Evolutionary conservation across 2,888 invertebrate species (phyloP).

Genomic region (Molorchus minor): DNA sequence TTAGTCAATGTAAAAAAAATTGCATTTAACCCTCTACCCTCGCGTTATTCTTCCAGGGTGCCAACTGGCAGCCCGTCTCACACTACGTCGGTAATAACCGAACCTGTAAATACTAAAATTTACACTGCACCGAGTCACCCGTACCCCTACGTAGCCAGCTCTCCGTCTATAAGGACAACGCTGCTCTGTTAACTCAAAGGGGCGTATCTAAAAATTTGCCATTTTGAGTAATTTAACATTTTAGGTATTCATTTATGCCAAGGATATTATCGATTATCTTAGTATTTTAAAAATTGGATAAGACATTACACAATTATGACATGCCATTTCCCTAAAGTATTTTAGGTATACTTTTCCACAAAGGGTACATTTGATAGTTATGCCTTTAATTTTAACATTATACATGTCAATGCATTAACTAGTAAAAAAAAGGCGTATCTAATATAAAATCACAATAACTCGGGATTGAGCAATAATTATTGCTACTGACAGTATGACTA

Average conservation of each 20-base stretch:
- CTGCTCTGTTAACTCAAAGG: conserved; percentile 6
- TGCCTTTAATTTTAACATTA: conserved; percentile 6
- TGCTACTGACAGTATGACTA: no score
- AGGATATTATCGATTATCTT: background rate
- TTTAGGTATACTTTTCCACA: conserved; percentile 5
- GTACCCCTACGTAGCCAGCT: no score
- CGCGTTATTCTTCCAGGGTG: no score
- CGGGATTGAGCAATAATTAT: no score
- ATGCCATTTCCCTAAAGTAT: conserved; percentile 5
- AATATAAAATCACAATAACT: conserved; percentile 3
- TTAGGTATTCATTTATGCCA: background rate
- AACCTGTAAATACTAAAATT: no score
- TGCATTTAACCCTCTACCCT: no score
- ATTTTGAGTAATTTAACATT: conserved; percentile 7
- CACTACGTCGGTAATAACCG: no score
- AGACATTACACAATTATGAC: background rate
- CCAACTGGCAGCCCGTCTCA: no score
- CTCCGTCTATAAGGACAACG: no score
- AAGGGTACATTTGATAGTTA: conserved; percentile 7
- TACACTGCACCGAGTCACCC: no score
- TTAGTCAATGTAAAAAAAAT: no score
- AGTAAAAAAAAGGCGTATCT: conserved; percentile 5
- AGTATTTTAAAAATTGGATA: conserved; percentile 5
- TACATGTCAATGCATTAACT: conserved; percentile 1
- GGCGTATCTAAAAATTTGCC: conserved; percentile 2